Percentiles rank a stretch among this genome's conserved stretches.
Evolutionary conservation across 2,797 vertebrate species (phyloP).

Genomic region (Bovichtus variegatus): DNA sequence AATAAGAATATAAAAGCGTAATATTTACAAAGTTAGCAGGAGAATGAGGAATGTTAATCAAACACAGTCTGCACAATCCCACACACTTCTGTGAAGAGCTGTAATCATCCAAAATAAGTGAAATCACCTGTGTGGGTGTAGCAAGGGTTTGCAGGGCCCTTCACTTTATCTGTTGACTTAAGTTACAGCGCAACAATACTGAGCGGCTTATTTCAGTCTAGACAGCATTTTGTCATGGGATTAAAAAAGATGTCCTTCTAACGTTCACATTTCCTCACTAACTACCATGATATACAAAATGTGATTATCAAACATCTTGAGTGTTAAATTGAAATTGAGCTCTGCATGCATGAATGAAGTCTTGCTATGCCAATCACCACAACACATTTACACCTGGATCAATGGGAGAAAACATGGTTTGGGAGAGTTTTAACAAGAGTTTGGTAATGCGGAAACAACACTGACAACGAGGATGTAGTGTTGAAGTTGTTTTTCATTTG

Average conservation of each 20-base stretch:
- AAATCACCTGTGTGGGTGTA: constrained; percentile 1
- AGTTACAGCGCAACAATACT: neutral
- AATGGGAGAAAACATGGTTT: constrained; percentile 17
- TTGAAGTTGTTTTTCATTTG: neutral
- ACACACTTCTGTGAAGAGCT: neutral
- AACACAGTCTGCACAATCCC: neutral
- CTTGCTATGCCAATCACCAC: constrained; percentile 29
- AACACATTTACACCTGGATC: constrained; percentile 17
- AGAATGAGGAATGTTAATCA: neutral
- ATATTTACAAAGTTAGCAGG: neutral
- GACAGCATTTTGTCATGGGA: constrained; percentile 50
- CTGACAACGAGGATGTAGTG: neutral
- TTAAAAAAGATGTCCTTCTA: constrained; percentile 31
- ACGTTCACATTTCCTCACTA: constrained; percentile 11
- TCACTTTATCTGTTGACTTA: constrained; percentile 5
- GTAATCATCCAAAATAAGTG: neutral
- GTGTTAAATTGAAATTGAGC: constrained; percentile 22
- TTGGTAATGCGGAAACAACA: constrained; percentile 12
- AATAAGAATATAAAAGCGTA: neutral
- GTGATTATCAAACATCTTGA: constrained; percentile 17
- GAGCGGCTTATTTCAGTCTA: constrained; percentile 34
- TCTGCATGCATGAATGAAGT: constrained; percentile 15
- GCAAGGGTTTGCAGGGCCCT: neutral
- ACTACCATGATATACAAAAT: constrained; percentile 29
- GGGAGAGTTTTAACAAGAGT: constrained; percentile 23